Percentiles rank a stretch among this genome's conserved stretches.
These are phyloP conservation scores for Cyrtodaria siliqua DNA, from an alignment of 2,888 invertebrate genomes.

Conservation along the genomic window DNA sequence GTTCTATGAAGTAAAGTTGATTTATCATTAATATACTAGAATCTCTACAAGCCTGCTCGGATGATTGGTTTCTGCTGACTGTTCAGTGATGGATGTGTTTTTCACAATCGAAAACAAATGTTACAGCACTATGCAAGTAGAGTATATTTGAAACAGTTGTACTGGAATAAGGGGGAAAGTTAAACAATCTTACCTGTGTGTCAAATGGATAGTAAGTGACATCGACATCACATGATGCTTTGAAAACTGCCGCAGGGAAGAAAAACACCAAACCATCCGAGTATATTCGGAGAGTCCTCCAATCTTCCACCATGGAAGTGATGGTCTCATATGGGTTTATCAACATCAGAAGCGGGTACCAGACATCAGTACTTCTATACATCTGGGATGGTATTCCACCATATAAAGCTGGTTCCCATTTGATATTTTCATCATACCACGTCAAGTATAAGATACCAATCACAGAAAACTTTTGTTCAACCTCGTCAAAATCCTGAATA, in stretches of 20 bases:
- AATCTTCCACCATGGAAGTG: constrained; percentile 37
- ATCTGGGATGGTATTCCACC: constrained; percentile 31
- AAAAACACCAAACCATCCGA: constrained; percentile 43
- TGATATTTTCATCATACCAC: constrained; percentile 52
- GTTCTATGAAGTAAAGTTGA: too few relatives aligned
- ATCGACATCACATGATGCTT: constrained; percentile 54
- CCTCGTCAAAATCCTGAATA: constrained; percentile 57
- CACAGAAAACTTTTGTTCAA: constrained; percentile 43
- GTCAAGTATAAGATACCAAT: constrained; percentile 29
- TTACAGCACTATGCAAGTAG: too few relatives aligned
- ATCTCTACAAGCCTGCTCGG: too few relatives aligned
- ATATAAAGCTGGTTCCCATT: constrained; percentile 47
- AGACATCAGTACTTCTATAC: constrained; percentile 43
- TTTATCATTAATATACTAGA: too few relatives aligned
- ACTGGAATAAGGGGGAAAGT: too few relatives aligned
- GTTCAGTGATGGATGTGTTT: too few relatives aligned
- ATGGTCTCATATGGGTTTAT: constrained; percentile 55
- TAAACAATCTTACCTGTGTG: constrained; percentile 39
- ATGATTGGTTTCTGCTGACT: too few relatives aligned
- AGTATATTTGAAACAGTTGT: too few relatives aligned
- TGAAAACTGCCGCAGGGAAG: constrained; percentile 48
- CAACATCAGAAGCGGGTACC: constrained; percentile 57
- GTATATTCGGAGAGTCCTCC: constrained; percentile 44
- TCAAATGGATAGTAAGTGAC: constrained; percentile 64
- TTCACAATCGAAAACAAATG: too few relatives aligned